A percentile compares a stretch with the other conserved stretches of the same genome.
phyloP scores from a whole-genome alignment of 2,888 invertebrate species.

The Xylota segnis region DNA sequence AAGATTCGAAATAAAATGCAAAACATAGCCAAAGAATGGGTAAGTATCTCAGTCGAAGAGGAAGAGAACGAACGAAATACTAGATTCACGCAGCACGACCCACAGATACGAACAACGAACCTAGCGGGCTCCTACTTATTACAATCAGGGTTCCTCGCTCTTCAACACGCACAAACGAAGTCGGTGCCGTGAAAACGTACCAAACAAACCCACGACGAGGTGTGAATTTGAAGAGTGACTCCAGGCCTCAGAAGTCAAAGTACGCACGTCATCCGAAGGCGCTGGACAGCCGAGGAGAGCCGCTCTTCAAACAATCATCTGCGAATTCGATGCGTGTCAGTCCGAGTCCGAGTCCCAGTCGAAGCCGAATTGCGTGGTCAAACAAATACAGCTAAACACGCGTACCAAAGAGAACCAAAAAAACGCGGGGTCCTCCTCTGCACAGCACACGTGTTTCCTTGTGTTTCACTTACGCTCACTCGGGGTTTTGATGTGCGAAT shows the following conservation, averaged over 20 bases:
- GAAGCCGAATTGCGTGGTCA: slow-evolving; percentile 4
- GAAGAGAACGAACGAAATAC: slow-evolving; percentile 13
- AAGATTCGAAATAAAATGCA: slow-evolving; percentile 36
- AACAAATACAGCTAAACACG: not conserved
- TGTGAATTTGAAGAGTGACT: slow-evolving; percentile 54
- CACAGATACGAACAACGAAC: slow-evolving; percentile 40
- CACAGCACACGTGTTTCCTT: slow-evolving; percentile 22
- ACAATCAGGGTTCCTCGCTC: slow-evolving; percentile 10
- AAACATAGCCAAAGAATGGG: not conserved
- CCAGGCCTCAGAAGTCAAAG: slow-evolving; percentile 36
- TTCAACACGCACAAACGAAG: slow-evolving; percentile 32
- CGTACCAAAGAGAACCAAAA: slow-evolving; percentile 12
- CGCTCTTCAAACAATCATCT: slow-evolving; percentile 1
- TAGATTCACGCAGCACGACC: slow-evolving; percentile 56
- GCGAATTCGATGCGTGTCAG: slow-evolving; percentile 36
- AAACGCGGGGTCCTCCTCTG: not conserved
- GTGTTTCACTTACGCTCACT: slow-evolving; percentile 25
- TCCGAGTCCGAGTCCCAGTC: too few relatives aligned
- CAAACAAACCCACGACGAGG: slow-evolving; percentile 31
- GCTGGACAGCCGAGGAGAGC: not conserved
- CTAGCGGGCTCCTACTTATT: not conserved
- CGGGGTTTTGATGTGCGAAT: slow-evolving; percentile 25
- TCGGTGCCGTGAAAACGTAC: slow-evolving; percentile 15
- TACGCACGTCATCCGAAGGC: slow-evolving; percentile 46
- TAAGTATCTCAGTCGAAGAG: not conserved